phyloP scores from a whole-genome alignment of 2,797 vertebrate species.

The Xiphophorus birchmanni region DNA sequence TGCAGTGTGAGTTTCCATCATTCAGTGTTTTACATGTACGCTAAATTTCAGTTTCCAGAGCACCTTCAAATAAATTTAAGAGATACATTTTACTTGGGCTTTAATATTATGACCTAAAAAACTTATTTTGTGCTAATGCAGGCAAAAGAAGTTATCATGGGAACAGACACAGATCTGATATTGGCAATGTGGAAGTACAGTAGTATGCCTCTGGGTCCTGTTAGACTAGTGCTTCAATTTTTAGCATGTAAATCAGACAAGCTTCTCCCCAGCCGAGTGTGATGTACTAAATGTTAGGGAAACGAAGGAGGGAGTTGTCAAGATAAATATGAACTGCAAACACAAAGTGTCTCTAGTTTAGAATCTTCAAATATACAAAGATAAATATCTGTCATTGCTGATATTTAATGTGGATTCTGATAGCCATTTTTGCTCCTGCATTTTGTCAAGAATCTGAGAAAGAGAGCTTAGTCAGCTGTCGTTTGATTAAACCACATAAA shows the following conservation, averaged over 20 bases:
- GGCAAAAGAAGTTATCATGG: neutral
- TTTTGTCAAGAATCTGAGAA: neutral
- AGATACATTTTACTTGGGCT: neutral
- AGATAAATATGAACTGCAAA: conserved; percentile 10
- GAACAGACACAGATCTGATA: conserved; percentile 7
- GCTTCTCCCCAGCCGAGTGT: conserved; percentile 3
- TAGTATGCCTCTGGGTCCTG: neutral
- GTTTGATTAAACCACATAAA: conserved; percentile 15
- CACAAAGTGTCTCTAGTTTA: conserved; percentile 8
- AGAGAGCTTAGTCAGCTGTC: neutral
- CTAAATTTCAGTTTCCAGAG: neutral
- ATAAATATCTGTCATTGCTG: conserved; percentile 19
- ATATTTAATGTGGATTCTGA: conserved; percentile 1
- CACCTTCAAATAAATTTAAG: neutral
- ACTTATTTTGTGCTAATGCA: conserved; percentile 11
- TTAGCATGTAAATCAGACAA: conserved; percentile 5
- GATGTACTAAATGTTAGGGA: conserved; percentile 11
- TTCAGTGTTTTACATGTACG: neutral
- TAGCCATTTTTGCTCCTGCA: neutral
- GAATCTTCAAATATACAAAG: neutral
- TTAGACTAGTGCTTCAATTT: conserved; percentile 13
- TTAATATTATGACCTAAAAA: neutral
- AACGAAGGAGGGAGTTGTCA: conserved; percentile 24
- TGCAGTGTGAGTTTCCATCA: neutral
- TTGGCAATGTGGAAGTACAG: neutral